Percentiles rank a stretch among this genome's conserved stretches.
Conservation (phyloP, 2,888 invertebrate species). For the Agrochola lota region DNA sequence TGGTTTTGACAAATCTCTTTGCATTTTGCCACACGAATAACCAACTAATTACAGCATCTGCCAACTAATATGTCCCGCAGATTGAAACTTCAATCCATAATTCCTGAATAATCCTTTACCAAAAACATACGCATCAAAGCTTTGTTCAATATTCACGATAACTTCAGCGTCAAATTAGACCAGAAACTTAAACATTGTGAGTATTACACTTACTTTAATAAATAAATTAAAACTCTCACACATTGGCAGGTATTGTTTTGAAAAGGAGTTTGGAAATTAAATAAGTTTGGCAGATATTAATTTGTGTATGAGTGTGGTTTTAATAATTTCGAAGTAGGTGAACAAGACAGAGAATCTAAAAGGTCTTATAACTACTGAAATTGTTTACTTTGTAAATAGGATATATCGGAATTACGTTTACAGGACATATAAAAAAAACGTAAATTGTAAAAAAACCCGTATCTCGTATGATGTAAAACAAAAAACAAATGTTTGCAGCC, state of each 20-base stretch:
- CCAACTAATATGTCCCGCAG: not conserved
- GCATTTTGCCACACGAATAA: not conserved
- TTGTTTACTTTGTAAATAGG: too few relatives aligned
- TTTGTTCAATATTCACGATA: slow-evolving; percentile 16
- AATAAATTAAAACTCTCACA: slow-evolving; percentile 52
- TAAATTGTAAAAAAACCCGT: too few relatives aligned
- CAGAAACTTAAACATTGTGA: slow-evolving; percentile 30
- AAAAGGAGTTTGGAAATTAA: slow-evolving; percentile 52
- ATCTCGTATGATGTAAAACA: too few relatives aligned
- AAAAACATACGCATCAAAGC: slow-evolving; percentile 14
- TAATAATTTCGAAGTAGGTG: not conserved
- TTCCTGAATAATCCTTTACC: not conserved
- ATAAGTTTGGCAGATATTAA: slow-evolving; percentile 57
- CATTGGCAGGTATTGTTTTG: slow-evolving; percentile 53
- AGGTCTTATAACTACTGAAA: not conserved
- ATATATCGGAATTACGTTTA: too few relatives aligned
- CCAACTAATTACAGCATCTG: slow-evolving; percentile 1
- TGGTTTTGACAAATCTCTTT: not conserved
- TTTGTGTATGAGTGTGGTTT: slow-evolving; percentile 33
- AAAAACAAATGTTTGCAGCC: too few relatives aligned
- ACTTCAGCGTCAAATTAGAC: slow-evolving; percentile 31
- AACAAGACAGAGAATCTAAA: not conserved
- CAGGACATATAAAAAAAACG: too few relatives aligned
- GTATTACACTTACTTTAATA: slow-evolving; percentile 44
- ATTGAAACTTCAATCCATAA: not conserved